Evolutionary conservation across 2,113 vertebrate genomes (phyloP), one percentile per base, ranked within the genome.

Genomic region (Clarias batrachus): DNA sequence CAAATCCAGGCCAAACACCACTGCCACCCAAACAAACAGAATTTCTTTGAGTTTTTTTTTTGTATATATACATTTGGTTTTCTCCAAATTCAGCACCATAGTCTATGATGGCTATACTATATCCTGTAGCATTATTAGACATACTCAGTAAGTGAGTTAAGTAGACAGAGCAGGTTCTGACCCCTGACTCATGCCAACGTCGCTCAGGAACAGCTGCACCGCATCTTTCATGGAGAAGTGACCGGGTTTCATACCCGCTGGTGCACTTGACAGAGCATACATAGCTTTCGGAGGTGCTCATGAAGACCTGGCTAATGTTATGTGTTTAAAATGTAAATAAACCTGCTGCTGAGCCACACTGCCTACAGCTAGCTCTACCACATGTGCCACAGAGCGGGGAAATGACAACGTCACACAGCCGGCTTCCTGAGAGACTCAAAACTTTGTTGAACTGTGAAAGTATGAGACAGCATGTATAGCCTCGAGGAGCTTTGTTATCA

Each of bases 251-350:
- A 85, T 30, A n/a, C 86, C 89, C 25, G 30, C 89, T 71, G 73
- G 84, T 30, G 25, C 41, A 21, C 65, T 85, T 63, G 62, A 60
- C 89, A 82, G 81, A 78, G 77, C 33, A 41, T 80, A 81, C 33
- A n/a, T 80, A 57, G 68, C 81, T 30, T 30, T 66, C 52, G 81
- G 89, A 86, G 57, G 71, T 52, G 59, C 56, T 79, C 76, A 81
- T 41, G 25, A 66, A 71, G 81, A 3, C 54, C 86, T 62, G 68
- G 77, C 62, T 84, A 86, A 86, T 86, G 81, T 84, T 63, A n/a
- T 83, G 68, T 73, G 77, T 84, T 90, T 86, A 86, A 81, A 56
- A 88, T 88, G 84, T 90, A 88, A 90, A 88, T 88, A 90, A 81
- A 88, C 76, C 62, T 3, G 60, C 86, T 68, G 76, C 65, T 60